phyloP scores from a whole-genome alignment of 1,140 invertebrate genomes.

The Dysdera silvatica region DNA sequence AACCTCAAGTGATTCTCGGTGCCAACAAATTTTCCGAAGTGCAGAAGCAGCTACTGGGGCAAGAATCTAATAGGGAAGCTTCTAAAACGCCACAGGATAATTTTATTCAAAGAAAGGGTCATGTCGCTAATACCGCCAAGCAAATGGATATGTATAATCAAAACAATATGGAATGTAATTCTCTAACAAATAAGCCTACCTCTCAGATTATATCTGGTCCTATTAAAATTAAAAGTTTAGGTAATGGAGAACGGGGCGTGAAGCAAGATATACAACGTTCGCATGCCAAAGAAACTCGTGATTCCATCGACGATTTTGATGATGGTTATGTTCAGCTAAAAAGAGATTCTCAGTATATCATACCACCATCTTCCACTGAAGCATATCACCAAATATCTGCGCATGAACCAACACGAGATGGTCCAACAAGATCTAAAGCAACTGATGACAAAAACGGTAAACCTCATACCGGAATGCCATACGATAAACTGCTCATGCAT shows the following conservation, averaged over 20 bases:
- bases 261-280: conserved; percentile 22
- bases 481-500: conserved; percentile 16
- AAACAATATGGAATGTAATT: conserved; percentile 10
- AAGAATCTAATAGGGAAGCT: background rate
- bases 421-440: too few species aligned
- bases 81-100: background rate
- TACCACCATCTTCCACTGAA: conserved; percentile 12
- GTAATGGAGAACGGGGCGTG: background rate
- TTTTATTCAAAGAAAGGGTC: too few species aligned
- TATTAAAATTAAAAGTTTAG: background rate
- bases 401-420: background rate
- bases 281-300: conserved; percentile 7
- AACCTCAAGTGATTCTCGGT: conserved; percentile 2
- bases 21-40: conserved; percentile 6
- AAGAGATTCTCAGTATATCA: conserved; percentile 19
- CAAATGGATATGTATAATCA: conserved; percentile 17
- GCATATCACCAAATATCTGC: background rate
- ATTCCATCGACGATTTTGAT: conserved; percentile 15
- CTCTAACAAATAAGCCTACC: background rate
- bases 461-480: background rate
- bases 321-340: conserved; percentile 3
- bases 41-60: conserved; percentile 4
- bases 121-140: conserved; percentile 6
- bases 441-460: conserved; percentile 6
- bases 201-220: background rate